Base-by-base conservation (phyloP, 2,113 vertebrate species). In the Atherinomorus stipes region DNA sequence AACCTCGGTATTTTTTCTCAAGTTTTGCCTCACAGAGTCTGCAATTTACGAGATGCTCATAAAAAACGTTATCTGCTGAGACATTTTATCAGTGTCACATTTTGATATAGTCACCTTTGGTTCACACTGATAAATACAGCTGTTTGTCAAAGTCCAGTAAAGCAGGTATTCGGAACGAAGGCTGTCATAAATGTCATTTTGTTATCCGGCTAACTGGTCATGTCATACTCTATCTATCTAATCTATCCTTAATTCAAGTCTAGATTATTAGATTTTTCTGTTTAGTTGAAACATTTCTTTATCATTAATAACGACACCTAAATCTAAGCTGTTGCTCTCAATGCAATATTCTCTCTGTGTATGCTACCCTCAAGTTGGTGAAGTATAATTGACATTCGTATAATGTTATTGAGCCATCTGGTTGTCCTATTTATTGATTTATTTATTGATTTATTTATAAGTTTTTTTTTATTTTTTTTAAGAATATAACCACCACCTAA, bases 51-150 rank as follows among this genome's bases (percentile, higher is more conserved):
- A 18, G 4, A 11, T 31, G 13, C 2, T 28, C 28, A 49, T 68
- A 21, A 60, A 69, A 34, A 68, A 83, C 68, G 71, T 56, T 64
- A 47, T 47, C 44, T 16, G 1, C 19, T 7, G 44, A 62, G 53
- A 23, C 25, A 7, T 8, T n/a, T 47, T 47, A 42, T 62, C 59
- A 1, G 19, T 54, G 47, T 71, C 45, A 34, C 38, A 47, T 47
- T n/a, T 47, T 47, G 31, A 4, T 18, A 8, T 8, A 15, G 6
- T 25, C 40, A 25, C 7, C 23, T 57, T 52, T 64, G 44, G 16
- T 57, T 65, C 18, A 4, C 18, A n/a, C 7, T 26, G 31, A 74
- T 67, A 70, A 42, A 59, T 37, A n/a, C 57, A 23, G 37, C 71
- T 7, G 31, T 7, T 34, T 7, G 31, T 34, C 31, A 34, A 34